A percentile compares a stretch with the other conserved stretches of the same genome.
phyloP scores from a whole-genome alignment of 2,888 invertebrate species.

The Punctoribates punctum region DNA sequence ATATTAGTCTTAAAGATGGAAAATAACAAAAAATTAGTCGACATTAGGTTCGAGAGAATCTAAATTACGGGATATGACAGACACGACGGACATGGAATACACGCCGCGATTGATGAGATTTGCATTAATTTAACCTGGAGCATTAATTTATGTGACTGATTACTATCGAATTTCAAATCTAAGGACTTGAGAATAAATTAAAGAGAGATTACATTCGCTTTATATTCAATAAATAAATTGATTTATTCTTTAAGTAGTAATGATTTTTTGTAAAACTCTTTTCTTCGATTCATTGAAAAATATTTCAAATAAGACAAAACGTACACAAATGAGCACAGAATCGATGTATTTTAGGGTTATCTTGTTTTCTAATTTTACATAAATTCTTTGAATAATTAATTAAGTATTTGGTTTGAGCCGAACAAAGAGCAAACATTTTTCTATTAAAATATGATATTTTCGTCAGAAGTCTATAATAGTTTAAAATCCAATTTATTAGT shows the following conservation, averaged over 20 bases:
- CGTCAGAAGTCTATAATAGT: neutral
- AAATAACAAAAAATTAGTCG: slow-evolving; percentile 36
- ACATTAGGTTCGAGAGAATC: slow-evolving; percentile 18
- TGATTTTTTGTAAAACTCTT: too few relatives aligned
- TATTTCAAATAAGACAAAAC: too few relatives aligned
- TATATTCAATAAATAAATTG: slow-evolving; percentile 4
- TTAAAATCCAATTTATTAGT: neutral
- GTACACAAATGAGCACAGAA: neutral
- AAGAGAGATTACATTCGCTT: slow-evolving; percentile 26
- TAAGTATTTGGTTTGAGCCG: too few relatives aligned
- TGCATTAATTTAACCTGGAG: slow-evolving; percentile 19
- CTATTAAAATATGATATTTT: neutral
- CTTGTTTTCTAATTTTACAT: neutral
- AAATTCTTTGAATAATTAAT: too few relatives aligned
- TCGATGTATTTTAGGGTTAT: neutral
- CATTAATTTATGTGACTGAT: slow-evolving; percentile 28
- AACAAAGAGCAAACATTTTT: too few relatives aligned
- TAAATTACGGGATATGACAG: neutral
- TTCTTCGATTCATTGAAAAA: too few relatives aligned
- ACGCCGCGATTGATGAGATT: slow-evolving; percentile 31
- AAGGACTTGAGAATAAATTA: slow-evolving; percentile 15
- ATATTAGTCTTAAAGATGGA: neutral
- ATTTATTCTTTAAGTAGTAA: too few relatives aligned
- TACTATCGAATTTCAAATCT: slow-evolving; percentile 30
- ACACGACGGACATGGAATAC: slow-evolving; percentile 10